Evolutionary conservation across 2,113 vertebrate species (phyloP).

Genomic region (Pipa parva): DNA sequence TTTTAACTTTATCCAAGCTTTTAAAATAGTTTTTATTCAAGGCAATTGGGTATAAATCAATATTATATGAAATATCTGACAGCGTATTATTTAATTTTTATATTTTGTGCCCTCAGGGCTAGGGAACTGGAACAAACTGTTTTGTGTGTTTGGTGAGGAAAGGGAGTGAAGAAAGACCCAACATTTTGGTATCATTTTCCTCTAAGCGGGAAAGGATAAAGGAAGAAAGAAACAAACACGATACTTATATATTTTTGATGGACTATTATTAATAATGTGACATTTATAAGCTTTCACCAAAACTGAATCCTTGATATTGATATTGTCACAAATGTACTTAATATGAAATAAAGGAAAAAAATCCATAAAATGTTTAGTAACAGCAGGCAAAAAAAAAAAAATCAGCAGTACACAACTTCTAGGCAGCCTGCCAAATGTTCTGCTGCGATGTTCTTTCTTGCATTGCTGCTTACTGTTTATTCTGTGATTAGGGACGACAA

Average conservation of each 20-base stretch:
- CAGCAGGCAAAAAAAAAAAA: constrained; percentile 1
- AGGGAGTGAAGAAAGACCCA: constrained; percentile 1
- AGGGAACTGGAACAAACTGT: constrained; percentile 5
- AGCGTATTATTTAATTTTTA: not conserved
- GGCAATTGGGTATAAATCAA: not conserved
- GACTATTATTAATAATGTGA: constrained; percentile 1
- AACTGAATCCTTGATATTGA: not conserved
- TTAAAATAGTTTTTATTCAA: not conserved
- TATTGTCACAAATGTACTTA: not conserved
- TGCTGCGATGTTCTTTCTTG: not conserved
- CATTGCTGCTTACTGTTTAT: not conserved
- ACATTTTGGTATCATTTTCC: not conserved
- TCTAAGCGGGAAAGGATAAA: not conserved
- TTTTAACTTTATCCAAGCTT: not conserved
- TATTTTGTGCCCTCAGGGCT: not conserved
- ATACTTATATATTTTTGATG: not conserved
- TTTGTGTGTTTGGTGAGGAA: not conserved
- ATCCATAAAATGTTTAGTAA: constrained; percentile 11
- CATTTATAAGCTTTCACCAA: not conserved
- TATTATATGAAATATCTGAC: not conserved
- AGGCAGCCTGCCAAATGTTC: not conserved
- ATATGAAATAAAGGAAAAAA: not conserved
- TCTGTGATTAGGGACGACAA: not conserved
- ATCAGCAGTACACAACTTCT: not conserved
- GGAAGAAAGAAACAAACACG: not conserved